Evolutionary conservation across 2,888 invertebrate species (phyloP).

Genomic region (Seira musarum): DNA sequence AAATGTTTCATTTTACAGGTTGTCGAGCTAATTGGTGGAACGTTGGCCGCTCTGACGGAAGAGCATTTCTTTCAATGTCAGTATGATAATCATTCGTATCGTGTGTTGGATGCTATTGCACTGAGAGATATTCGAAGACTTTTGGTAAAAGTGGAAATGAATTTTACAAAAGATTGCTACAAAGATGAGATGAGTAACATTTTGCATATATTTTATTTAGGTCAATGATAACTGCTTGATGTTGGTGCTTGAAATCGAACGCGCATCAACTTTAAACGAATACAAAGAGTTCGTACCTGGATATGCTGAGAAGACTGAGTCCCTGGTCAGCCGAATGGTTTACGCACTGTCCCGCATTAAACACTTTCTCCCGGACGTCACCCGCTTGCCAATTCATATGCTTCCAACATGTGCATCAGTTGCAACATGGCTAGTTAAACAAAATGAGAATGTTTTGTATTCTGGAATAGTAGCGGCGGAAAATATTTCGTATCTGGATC

Average conservation of each 20-base stretch:
- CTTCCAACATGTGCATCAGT: slow-evolving; percentile 37
- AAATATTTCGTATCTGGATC: slow-evolving; percentile 19
- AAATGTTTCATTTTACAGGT: slow-evolving; percentile 19
- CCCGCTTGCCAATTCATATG: slow-evolving; percentile 27
- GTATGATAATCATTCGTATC: background rate
- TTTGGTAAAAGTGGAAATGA: too few relatives aligned
- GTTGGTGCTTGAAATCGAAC: slow-evolving; percentile 32
- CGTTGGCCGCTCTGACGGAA: slow-evolving; percentile 24
- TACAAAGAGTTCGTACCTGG: slow-evolving; percentile 58
- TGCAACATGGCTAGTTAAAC: slow-evolving; percentile 25
- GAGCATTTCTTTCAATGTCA: slow-evolving; percentile 35
- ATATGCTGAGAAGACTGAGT: slow-evolving; percentile 62
- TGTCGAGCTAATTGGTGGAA: slow-evolving; percentile 16
- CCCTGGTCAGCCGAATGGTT: slow-evolving; percentile 55
- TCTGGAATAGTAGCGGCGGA: slow-evolving; percentile 26
- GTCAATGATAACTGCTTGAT: slow-evolving; percentile 30
- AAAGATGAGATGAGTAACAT: background rate
- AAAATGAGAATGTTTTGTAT: slow-evolving; percentile 28
- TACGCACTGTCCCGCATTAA: slow-evolving; percentile 50
- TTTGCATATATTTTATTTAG: slow-evolving; percentile 11
- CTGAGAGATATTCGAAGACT: slow-evolving; percentile 34
- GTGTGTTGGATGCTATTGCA: slow-evolving; percentile 30
- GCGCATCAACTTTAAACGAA: slow-evolving; percentile 35
- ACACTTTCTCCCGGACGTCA: slow-evolving; percentile 46
- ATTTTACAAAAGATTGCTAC: background rate